Percentiles rank a stretch among this genome's conserved stretches.
Evolutionary conservation across 2,797 vertebrate genomes (phyloP).

Genomic region (Leptoclinus maculatus): DNA sequence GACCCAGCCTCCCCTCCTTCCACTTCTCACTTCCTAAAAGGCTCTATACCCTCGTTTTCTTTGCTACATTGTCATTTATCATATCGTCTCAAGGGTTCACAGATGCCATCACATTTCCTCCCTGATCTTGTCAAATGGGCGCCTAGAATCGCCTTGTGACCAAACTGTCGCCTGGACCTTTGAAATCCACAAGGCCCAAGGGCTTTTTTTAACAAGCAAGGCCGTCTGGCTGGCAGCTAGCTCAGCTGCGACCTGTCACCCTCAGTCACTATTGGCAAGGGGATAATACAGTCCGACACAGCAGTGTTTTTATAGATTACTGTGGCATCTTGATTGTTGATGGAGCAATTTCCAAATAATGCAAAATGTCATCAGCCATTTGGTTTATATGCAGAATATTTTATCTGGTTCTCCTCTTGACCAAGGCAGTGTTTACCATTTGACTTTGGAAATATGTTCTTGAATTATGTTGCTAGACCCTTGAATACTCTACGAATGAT

Average conservation of each 20-base stretch:
- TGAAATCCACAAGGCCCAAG: constrained; percentile 49
- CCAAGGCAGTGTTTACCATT: not conserved
- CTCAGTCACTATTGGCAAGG: constrained; percentile 52
- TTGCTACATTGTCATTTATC: constrained; percentile 57
- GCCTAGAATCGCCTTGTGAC: constrained; percentile 60
- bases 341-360: constrained; percentile 35
- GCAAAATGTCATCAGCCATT: constrained; percentile 13
- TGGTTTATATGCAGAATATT: not conserved
- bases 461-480: not conserved
- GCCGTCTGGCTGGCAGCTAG: constrained; percentile 57
- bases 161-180: constrained; percentile 62
- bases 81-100: constrained; percentile 57
- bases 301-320: not conserved
- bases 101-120: constrained; percentile 46
- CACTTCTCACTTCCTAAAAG: constrained; percentile 38
- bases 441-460: not conserved
- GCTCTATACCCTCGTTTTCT: constrained; percentile 31
- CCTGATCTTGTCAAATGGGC: constrained; percentile 60
- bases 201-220: constrained; percentile 50
- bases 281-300: constrained; percentile 53
- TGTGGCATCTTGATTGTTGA: constrained; percentile 32
- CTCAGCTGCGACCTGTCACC: constrained; percentile 76
- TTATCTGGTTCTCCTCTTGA: not conserved
- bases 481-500: not conserved
- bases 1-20: not conserved